Conservation (phyloP, 2,888 invertebrate species). For the Dermolepida albohirtum region DNA sequence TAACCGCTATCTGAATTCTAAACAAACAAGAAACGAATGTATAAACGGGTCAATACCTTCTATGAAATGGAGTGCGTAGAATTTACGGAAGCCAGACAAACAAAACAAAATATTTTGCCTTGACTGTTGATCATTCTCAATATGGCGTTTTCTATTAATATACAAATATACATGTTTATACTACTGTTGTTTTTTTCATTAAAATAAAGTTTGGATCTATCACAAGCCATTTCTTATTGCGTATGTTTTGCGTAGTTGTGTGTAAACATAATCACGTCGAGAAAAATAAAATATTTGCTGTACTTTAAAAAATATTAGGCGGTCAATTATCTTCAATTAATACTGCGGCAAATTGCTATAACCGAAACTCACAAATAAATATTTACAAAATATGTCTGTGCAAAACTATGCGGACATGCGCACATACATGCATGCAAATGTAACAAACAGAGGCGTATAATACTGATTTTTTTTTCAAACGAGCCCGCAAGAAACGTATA, state of each 20-base stretch:
- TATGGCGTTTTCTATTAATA: not conserved
- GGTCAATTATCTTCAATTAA: not conserved
- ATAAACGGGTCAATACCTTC: conserved; percentile 20
- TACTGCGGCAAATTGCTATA: conserved; percentile 5
- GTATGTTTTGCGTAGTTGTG: not conserved
- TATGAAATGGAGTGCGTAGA: conserved; percentile 5
- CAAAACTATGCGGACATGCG: not conserved
- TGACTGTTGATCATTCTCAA: too few relatives aligned
- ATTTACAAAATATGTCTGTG: conserved; percentile 17
- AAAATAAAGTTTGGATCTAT: conserved; percentile 15
- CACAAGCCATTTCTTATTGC: conserved; percentile 9
- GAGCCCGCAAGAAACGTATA: too few relatives aligned
- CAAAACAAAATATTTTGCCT: too few relatives aligned
- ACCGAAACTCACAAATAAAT: conserved; percentile 16
- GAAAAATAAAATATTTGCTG: not conserved
- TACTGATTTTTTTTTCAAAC: too few relatives aligned
- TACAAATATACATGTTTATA: not conserved
- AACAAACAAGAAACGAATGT: not conserved
- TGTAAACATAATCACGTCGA: not conserved
- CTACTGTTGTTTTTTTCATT: not conserved
- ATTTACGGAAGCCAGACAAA: conserved; percentile 7
- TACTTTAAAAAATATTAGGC: not conserved
- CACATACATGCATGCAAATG: not conserved
- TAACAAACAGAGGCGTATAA: not conserved
- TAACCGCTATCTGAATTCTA: too few relatives aligned